phyloP scores from a whole-genome alignment of 1,140 invertebrate genomes.

The Ditylenchus dipsaci region DNA sequence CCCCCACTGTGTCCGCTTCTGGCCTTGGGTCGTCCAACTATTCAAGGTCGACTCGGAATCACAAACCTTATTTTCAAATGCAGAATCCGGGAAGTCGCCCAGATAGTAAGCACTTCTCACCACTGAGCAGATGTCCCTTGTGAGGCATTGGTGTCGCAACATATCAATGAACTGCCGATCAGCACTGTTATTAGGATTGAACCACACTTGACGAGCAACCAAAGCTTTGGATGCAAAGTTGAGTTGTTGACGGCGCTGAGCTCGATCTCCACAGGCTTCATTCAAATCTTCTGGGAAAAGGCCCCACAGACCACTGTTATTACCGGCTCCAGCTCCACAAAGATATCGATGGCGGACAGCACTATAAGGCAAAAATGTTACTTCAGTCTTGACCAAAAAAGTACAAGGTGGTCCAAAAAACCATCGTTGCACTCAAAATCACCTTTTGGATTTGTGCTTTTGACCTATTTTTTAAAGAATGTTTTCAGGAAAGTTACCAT shows the following conservation, averaged over 20 bases:
- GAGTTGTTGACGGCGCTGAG: not conserved
- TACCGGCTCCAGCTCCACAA: not conserved
- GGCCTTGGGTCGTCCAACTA: too few relatives aligned
- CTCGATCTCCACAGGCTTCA: conserved; percentile 30
- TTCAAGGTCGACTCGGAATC: not conserved
- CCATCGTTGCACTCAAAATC: too few relatives aligned
- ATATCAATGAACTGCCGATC: conserved; percentile 31
- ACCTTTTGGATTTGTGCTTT: too few relatives aligned
- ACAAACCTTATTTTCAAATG: not conserved
- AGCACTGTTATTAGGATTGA: conserved; percentile 17
- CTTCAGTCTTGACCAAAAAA: too few relatives aligned
- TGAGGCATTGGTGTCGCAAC: conserved; percentile 22
- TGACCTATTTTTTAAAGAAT: too few relatives aligned
- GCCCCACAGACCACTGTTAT: conserved; percentile 11
- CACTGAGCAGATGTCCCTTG: conserved; percentile 17
- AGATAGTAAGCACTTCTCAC: not conserved
- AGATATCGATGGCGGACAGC: conserved; percentile 49
- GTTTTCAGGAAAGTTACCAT: too few relatives aligned
- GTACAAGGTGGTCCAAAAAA: too few relatives aligned
- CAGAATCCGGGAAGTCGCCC: not conserved
- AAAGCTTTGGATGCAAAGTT: not conserved
- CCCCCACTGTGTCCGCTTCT: too few relatives aligned
- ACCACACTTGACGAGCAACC: conserved; percentile 10
- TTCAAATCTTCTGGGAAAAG: conserved; percentile 41
- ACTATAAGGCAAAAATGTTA: conserved; percentile 32